Evolutionary conservation across 2,888 invertebrate genomes (phyloP).

Genomic region (Tachystola acroxantha): DNA sequence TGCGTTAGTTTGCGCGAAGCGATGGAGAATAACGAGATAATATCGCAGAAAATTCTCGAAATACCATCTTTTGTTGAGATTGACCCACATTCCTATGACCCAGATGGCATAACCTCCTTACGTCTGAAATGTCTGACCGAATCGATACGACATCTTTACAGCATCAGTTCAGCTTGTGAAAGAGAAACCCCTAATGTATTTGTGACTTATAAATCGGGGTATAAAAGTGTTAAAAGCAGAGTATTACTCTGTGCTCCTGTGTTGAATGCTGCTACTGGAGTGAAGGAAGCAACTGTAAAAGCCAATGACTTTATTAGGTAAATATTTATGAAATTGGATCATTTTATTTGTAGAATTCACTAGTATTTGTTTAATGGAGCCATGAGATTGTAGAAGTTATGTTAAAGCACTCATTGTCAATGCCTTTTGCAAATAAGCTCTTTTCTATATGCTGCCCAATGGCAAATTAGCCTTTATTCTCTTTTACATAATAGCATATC

Average conservation of each 20-base stretch:
- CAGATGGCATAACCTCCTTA: slow-evolving; percentile 41
- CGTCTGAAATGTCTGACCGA: slow-evolving; percentile 43
- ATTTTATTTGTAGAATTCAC: too few relatives aligned
- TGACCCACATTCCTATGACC: slow-evolving; percentile 37
- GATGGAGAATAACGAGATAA: slow-evolving; percentile 28
- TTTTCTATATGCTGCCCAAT: too few relatives aligned
- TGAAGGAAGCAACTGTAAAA: slow-evolving; percentile 66
- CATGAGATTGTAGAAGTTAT: too few relatives aligned
- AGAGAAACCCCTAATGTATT: slow-evolving; percentile 22
- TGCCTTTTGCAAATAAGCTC: too few relatives aligned
- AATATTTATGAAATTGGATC: too few relatives aligned
- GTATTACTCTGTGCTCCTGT: slow-evolving; percentile 79
- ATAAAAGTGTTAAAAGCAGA: slow-evolving; percentile 23
- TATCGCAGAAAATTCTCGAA: slow-evolving; percentile 27
- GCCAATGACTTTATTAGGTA: slow-evolving; percentile 76
- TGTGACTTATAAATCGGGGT: slow-evolving; percentile 60
- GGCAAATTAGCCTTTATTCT: too few relatives aligned
- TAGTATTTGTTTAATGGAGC: too few relatives aligned
- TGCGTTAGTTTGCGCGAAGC: slow-evolving; percentile 38
- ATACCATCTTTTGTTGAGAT: slow-evolving; percentile 24
- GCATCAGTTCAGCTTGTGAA: slow-evolving; percentile 19
- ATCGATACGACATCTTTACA: slow-evolving; percentile 45
- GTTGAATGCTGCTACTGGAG: slow-evolving; percentile 72
- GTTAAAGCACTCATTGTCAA: too few relatives aligned
- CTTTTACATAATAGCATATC: too few relatives aligned